Evolutionary conservation across 2,888 invertebrate genomes (phyloP).

Genomic region (Slavum lentiscoides): DNA sequence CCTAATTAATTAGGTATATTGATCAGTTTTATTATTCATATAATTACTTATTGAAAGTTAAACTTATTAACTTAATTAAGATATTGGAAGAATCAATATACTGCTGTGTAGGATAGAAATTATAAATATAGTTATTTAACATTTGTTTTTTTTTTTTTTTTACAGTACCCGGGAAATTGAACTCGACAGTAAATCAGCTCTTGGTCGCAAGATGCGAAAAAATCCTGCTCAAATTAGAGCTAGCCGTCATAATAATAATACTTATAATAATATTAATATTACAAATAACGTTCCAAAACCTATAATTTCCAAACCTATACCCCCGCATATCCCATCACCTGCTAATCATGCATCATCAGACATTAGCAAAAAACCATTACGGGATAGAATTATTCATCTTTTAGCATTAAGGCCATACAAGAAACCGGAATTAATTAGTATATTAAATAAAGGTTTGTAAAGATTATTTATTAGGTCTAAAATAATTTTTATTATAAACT

Average conservation of each 20-base stretch:
- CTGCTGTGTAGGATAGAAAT: too few species aligned
- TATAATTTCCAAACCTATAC: conserved; percentile 51
- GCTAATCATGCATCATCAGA: conserved; percentile 45
- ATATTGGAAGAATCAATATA: too few species aligned
- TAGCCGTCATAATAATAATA: conserved; percentile 50
- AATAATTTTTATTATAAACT: conserved; percentile 9
- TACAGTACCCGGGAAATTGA: conserved; percentile 90
- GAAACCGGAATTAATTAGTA: conserved; percentile 84
- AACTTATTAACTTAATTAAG: neutral
- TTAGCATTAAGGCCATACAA: conserved; percentile 91
- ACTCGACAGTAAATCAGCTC: conserved; percentile 80
- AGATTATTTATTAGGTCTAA: neutral
- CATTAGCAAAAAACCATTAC: conserved; percentile 54
- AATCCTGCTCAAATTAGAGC: conserved; percentile 50
- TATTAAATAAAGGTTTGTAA: conserved; percentile 76
- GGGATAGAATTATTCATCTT: conserved; percentile 81
- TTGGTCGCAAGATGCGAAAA: conserved; percentile 66
- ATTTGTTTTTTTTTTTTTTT: conserved; percentile 59
- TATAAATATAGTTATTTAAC: too few species aligned
- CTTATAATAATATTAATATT: conserved; percentile 49
- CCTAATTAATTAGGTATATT: too few species aligned
- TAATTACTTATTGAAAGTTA: neutral
- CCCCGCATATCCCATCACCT: conserved; percentile 45
- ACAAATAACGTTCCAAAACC: conserved; percentile 52
- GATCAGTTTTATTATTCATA: conserved; percentile 27